phyloP scores from a whole-genome alignment of 2,797 vertebrate genomes.

The Cryptoprocta ferox region DNA sequence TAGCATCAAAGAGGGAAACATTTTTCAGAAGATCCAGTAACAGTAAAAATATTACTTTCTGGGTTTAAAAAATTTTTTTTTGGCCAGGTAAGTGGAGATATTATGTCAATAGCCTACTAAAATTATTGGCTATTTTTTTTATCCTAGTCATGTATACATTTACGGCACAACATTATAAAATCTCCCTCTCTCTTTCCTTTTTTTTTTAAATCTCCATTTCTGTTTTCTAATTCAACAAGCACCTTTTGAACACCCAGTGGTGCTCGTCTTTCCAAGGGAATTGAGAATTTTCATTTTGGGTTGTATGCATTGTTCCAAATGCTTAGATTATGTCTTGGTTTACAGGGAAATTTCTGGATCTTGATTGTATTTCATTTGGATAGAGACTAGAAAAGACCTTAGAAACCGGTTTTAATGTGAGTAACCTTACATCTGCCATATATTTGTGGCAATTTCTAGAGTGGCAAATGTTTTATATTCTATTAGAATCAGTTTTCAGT shows the following conservation, averaged over 20 bases:
- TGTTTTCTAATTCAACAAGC: background rate
- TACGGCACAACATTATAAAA: background rate
- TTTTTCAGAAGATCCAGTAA: background rate
- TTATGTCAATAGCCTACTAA: background rate
- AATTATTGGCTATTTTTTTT: background rate
- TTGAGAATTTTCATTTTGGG: background rate
- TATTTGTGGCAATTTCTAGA: background rate
- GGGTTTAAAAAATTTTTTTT: background rate
- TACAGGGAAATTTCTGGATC: background rate
- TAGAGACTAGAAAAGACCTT: background rate
- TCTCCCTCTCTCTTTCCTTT: background rate
- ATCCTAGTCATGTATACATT: background rate
- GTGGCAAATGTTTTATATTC: background rate
- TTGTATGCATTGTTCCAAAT: background rate
- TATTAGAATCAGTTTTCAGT: background rate
- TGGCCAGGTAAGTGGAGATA: background rate
- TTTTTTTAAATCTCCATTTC: background rate
- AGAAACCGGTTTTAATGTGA: background rate
- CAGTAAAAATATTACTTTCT: background rate
- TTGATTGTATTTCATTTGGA: background rate
- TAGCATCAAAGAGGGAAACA: background rate
- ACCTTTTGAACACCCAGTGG: background rate
- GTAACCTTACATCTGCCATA: background rate
- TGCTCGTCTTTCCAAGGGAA: background rate
- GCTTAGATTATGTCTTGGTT: background rate